phyloP scores from a whole-genome alignment of 2,888 invertebrate species.

The Xestia xanthographa region DNA sequence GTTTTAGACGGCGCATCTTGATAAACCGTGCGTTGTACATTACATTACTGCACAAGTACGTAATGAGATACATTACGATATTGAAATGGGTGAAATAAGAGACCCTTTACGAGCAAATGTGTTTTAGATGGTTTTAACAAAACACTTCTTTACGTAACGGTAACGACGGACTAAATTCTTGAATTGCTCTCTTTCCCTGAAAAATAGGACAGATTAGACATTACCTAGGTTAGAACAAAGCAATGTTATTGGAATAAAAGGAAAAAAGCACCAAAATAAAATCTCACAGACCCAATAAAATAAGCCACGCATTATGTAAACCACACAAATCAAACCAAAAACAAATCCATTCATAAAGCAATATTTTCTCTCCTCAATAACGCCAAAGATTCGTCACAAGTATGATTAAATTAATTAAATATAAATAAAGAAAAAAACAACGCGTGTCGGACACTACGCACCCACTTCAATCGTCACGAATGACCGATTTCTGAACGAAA shows the following conservation, averaged over 20 bases:
- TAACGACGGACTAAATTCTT: no score
- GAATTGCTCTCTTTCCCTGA: neutral
- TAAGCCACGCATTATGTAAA: constrained; percentile 1
- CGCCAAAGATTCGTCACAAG: constrained; percentile 74
- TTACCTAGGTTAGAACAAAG: neutral
- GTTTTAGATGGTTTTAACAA: neutral
- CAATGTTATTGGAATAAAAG: neutral
- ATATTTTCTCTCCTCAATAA: constrained; percentile 61
- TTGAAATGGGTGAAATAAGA: no score
- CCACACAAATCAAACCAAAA: constrained; percentile 27
- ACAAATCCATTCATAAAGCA: constrained; percentile 60
- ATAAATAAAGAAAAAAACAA: constrained; percentile 78
- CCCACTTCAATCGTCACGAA: constrained; percentile 81
- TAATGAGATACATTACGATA: no score
- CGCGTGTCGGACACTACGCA: constrained; percentile 84
- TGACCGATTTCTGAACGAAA: constrained; percentile 80
- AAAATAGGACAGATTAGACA: neutral
- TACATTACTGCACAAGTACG: no score
- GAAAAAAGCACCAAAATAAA: neutral
- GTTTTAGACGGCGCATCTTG: no score
- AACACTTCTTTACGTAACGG: neutral
- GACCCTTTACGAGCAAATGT: no score
- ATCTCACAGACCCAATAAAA: neutral
- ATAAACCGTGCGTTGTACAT: no score
- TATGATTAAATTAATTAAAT: constrained; percentile 86